These are phyloP conservation scores for Paralvinella palmiformis DNA, from an alignment of 1,140 invertebrate species.

Conservation along the genomic window DNA sequence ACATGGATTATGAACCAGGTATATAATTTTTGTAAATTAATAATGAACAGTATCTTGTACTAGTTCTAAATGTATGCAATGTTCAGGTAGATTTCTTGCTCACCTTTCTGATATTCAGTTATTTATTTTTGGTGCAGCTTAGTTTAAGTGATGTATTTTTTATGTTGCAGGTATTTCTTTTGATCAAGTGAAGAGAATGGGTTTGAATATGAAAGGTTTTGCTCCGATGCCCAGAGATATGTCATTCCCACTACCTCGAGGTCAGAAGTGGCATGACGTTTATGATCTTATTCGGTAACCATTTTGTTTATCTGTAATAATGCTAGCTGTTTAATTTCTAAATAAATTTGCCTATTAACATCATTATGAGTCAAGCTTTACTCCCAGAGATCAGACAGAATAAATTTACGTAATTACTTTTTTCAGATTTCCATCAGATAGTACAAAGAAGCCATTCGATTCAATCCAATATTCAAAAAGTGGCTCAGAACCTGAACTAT, in stretches of 20 bases:
- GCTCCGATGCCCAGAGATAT: slow-evolving; percentile 45
- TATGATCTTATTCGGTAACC: slow-evolving; percentile 46
- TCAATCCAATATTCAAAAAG: slow-evolving; percentile 31
- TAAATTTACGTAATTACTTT: slow-evolving; percentile 6
- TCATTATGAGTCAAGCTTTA: too few relatives aligned
- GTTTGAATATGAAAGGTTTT: slow-evolving; percentile 30
- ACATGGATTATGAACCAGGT: slow-evolving; percentile 48
- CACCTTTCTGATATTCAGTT: too few relatives aligned
- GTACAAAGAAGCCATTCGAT: slow-evolving; percentile 36
- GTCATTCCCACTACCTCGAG: slow-evolving; percentile 38
- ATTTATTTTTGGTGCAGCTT: too few relatives aligned
- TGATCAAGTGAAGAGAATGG: slow-evolving; percentile 39
- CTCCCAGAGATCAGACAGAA: too few relatives aligned
- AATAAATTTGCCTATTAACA: too few relatives aligned
- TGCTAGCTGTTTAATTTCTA: slow-evolving; percentile 3
- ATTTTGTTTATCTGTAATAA: neutral
- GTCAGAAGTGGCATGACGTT: slow-evolving; percentile 45
- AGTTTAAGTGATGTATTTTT: too few relatives aligned
- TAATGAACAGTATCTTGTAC: too few relatives aligned
- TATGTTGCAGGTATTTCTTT: slow-evolving; percentile 36
- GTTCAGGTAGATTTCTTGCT: too few relatives aligned
- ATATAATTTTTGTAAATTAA: too few relatives aligned
- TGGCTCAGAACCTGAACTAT: slow-evolving; percentile 36
- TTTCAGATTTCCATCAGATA: slow-evolving; percentile 32
- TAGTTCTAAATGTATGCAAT: too few relatives aligned